These are phyloP conservation scores for Rhabdomys pumilio DNA, from an alignment of 2,797 vertebrate species.

Conservation along the genomic window DNA sequence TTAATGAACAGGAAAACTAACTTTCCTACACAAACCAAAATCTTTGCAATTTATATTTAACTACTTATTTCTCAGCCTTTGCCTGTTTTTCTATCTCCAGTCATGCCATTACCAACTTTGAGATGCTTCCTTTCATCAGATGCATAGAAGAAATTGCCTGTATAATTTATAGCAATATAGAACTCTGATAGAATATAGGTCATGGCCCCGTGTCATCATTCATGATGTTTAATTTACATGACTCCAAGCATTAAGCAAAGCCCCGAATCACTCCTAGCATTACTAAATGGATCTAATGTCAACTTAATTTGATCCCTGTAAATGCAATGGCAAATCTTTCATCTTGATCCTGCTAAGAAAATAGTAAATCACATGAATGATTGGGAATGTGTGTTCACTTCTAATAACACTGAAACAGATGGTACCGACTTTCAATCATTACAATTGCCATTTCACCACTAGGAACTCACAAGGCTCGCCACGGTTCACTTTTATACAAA, in stretches of 20 bases:
- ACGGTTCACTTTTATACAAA: conserved; percentile 33
- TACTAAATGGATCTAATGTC: conserved; percentile 76
- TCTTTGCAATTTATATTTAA: conserved; percentile 43
- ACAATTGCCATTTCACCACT: conserved; percentile 43
- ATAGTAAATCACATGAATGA: conserved; percentile 66
- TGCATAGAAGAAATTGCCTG: conserved; percentile 42
- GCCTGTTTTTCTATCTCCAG: conserved; percentile 38
- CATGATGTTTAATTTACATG: conserved; percentile 71
- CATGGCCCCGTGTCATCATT: conserved; percentile 5
- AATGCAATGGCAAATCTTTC: conserved; percentile 76
- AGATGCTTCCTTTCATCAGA: conserved; percentile 36
- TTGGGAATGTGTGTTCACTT: conserved; percentile 52
- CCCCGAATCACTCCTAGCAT: conserved; percentile 61
- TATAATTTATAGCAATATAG: conserved; percentile 53
- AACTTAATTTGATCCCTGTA: conserved; percentile 78
- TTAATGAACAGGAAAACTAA: background rate
- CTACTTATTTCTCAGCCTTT: background rate
- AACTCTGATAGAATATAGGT: conserved; percentile 51
- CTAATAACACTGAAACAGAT: conserved; percentile 67
- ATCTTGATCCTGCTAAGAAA: conserved; percentile 74
- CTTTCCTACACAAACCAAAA: background rate
- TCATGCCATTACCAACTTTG: background rate
- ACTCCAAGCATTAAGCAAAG: conserved; percentile 71
- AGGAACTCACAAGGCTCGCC: background rate
- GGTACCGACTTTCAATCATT: conserved; percentile 43